Evolutionary conservation across 2,113 vertebrate species (phyloP).

Genomic region (Leucoraja erinaceus): DNA sequence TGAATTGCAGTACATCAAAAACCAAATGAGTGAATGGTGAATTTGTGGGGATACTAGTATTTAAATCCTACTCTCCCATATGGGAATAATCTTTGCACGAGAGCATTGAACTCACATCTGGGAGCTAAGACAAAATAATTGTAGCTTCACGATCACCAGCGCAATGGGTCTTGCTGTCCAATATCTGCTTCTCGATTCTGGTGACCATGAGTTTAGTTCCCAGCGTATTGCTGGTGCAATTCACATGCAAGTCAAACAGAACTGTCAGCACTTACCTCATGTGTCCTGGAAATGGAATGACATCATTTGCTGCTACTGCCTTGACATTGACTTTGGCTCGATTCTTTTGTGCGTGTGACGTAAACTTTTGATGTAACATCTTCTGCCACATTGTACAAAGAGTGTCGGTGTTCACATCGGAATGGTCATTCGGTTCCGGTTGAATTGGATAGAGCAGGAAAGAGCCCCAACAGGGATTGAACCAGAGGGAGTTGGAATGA

Average conservation of each 20-base stretch:
- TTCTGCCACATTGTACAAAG: neutral
- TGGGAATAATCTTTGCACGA: neutral
- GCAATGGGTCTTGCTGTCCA: neutral
- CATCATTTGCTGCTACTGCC: neutral
- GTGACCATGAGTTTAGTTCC: neutral
- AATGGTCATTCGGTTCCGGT: neutral
- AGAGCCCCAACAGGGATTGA: neutral
- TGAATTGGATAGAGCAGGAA: neutral
- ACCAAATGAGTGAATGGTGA: neutral
- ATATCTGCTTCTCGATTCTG: neutral
- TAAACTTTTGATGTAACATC: neutral
- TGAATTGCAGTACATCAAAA: constrained; percentile 2
- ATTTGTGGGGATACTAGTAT: neutral
- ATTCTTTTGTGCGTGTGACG: neutral
- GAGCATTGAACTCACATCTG: neutral
- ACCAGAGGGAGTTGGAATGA: neutral
- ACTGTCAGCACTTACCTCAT: neutral
- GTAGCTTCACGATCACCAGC: neutral
- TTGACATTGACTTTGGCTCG: neutral
- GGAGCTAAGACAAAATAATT: neutral
- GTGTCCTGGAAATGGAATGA: neutral
- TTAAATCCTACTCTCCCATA: neutral
- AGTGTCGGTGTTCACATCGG: neutral
- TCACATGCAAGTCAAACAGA: neutral
- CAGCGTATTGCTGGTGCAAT: neutral